Conservation (phyloP, 2,113 vertebrate species). For the Cyanocitta stelleri region DNA sequence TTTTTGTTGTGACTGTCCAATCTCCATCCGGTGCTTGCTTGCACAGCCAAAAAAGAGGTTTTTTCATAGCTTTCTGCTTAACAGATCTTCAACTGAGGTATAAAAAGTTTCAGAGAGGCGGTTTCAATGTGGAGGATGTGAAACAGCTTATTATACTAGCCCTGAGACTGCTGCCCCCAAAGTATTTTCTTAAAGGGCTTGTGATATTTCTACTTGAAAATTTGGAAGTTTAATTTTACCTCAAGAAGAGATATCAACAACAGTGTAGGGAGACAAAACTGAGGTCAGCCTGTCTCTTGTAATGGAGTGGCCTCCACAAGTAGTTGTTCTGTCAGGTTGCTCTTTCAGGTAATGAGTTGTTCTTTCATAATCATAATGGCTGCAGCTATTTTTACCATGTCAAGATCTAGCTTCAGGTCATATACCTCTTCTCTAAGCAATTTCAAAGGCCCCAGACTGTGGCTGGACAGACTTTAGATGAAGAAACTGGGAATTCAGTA, state of each 20-base stretch:
- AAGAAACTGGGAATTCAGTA: neutral
- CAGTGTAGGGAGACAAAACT: neutral
- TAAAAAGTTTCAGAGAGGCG: neutral
- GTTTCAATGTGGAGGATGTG: neutral
- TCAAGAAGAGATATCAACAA: neutral
- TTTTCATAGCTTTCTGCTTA: neutral
- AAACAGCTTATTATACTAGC: neutral
- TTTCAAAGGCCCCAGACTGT: neutral
- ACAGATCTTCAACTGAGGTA: neutral
- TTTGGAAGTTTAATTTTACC: neutral
- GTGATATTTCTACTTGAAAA: neutral
- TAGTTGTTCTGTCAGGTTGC: neutral
- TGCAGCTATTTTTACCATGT: neutral
- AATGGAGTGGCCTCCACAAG: neutral
- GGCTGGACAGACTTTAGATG: neutral
- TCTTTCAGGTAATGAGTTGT: neutral
- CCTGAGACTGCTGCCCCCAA: neutral
- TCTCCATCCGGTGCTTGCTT: neutral
- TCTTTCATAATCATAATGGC: neutral
- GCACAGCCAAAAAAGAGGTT: neutral
- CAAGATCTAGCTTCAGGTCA: neutral
- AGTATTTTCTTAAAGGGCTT: neutral
- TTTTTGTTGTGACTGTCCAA: neutral
- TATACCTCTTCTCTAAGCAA: neutral
- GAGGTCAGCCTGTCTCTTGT: neutral